Conservation (phyloP, 2,888 invertebrate genomes). For the Ditylenchus weischeri region DNA sequence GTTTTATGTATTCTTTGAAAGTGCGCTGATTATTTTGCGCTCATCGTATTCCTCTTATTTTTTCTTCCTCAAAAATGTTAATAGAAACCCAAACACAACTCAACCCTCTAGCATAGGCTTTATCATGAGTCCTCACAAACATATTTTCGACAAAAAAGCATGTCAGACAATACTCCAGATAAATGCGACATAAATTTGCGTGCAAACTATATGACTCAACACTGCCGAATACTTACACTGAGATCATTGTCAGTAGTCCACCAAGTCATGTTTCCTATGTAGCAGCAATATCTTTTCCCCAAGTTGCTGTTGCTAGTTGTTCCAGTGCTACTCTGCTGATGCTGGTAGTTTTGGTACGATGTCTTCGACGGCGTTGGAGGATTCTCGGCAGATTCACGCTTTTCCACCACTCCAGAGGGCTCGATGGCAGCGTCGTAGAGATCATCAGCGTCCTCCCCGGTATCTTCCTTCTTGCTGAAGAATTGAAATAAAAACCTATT, state of each 20-base stretch:
- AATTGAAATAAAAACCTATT: neutral
- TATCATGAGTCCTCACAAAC: neutral
- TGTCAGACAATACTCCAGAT: neutral
- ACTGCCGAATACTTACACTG: conserved; percentile 18
- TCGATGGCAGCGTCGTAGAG: conserved; percentile 54
- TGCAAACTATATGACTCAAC: no score
- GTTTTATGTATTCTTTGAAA: no score
- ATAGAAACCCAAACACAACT: no score
- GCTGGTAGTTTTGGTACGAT: neutral
- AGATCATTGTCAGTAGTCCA: conserved; percentile 58
- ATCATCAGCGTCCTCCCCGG: conserved; percentile 39
- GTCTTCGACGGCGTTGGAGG: neutral
- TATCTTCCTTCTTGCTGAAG: conserved; percentile 24
- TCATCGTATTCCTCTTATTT: no score
- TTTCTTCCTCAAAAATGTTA: no score
- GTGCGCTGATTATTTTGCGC: no score
- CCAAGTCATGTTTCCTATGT: conserved; percentile 98
- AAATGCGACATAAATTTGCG: no score
- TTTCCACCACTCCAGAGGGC: conserved; percentile 36
- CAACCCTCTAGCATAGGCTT: no score
- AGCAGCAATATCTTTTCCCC: conserved; percentile 70
- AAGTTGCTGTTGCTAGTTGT: neutral
- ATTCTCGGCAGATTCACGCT: conserved; percentile 31
- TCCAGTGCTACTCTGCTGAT: neutral
- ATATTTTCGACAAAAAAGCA: neutral